Percentiles rank a stretch among this genome's conserved stretches.
phyloP scores from a whole-genome alignment of 1,140 invertebrate species.

The Leguminivora glycinivorella region DNA sequence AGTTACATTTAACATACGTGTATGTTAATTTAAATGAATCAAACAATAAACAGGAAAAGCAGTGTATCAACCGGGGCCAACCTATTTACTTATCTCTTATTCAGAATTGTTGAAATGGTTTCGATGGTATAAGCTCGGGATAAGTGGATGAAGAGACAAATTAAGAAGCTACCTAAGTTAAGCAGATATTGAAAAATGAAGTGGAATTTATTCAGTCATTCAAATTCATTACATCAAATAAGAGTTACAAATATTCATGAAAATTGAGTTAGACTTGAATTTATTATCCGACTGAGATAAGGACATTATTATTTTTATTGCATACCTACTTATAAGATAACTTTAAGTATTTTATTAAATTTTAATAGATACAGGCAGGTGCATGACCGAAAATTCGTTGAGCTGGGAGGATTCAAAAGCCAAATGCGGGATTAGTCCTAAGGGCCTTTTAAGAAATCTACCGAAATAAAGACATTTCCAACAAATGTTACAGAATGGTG shows the following conservation, averaged over 20 bases:
- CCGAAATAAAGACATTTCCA: slow-evolving; percentile 75
- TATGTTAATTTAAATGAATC: not conserved
- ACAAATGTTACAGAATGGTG: slow-evolving; percentile 77
- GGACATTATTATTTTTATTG: not conserved
- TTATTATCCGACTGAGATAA: slow-evolving; percentile 1
- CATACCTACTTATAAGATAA: slow-evolving; percentile 29
- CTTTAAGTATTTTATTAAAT: slow-evolving; percentile 41
- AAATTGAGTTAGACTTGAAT: not conserved
- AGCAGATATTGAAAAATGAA: not conserved
- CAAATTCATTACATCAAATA: not conserved
- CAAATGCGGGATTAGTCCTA: slow-evolving; percentile 64
- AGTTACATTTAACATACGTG: too few species aligned
- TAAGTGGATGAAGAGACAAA: slow-evolving; percentile 17
- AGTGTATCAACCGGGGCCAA: not conserved
- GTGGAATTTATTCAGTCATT: not conserved
- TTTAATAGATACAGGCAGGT: slow-evolving; percentile 46
- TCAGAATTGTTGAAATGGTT: not conserved
- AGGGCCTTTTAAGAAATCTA: slow-evolving; percentile 71
- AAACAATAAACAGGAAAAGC: not conserved
- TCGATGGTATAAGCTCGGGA: not conserved
- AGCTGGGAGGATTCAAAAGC: slow-evolving; percentile 61
- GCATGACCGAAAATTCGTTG: slow-evolving; percentile 46
- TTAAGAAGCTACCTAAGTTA: not conserved
- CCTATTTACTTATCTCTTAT: not conserved
- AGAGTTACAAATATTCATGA: not conserved